phyloP scores from a whole-genome alignment of 2,888 invertebrate species.

The Steinernema scapterisci region DNA sequence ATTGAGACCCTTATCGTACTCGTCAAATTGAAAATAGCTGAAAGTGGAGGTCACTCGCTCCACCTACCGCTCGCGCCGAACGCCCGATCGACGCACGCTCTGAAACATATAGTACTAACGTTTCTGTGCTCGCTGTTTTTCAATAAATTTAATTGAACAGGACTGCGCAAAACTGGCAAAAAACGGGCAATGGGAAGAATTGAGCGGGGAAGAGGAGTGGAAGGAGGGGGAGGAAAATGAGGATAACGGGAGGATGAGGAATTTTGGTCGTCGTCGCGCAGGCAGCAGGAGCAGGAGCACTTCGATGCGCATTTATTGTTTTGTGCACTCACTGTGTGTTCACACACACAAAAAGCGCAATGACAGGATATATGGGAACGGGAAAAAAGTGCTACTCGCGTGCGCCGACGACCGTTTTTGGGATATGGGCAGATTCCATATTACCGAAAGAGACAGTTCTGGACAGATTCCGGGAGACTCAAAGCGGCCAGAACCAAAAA shows the following conservation, averaged over 20 bases:
- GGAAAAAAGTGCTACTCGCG: neutral
- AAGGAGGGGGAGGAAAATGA: too few species aligned
- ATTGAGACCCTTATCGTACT: too few species aligned
- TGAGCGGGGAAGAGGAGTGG: too few species aligned
- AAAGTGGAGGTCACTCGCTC: neutral
- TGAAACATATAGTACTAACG: neutral
- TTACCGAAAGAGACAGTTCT: too few species aligned
- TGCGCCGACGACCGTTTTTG: neutral
- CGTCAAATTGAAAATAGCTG: neutral
- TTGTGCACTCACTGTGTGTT: conserved; percentile 11
- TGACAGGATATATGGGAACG: neutral
- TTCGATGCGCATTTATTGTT: neutral
- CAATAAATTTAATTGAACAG: conserved; percentile 25
- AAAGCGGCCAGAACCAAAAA: too few species aligned
- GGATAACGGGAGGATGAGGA: too few species aligned
- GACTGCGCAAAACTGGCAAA: conserved; percentile 16
- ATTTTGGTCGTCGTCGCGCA: too few species aligned
- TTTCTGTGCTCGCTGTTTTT: neutral
- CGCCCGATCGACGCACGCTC: neutral
- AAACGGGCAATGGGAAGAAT: neutral
- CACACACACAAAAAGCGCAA: conserved; percentile 22
- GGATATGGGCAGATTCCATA: neutral
- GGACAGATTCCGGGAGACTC: too few species aligned
- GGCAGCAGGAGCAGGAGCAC: too few species aligned
- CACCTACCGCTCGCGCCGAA: neutral